Conservation (phyloP, 2,888 invertebrate species). For the Lycaena phlaeas region DNA sequence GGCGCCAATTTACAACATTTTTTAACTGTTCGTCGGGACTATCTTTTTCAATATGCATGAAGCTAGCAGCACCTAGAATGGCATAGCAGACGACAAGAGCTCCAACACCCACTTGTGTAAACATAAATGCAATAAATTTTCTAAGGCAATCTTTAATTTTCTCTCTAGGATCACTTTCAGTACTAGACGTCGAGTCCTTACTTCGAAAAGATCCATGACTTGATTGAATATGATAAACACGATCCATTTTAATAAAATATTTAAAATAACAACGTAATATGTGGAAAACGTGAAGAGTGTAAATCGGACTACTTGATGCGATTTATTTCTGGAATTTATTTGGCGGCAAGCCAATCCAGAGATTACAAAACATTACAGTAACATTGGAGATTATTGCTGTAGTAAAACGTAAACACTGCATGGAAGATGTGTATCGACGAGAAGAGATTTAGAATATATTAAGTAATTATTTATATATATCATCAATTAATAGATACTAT, state of each 20-base stretch:
- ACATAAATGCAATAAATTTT: slow-evolving; percentile 92
- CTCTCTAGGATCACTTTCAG: slow-evolving; percentile 79
- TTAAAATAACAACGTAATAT: slow-evolving; percentile 10
- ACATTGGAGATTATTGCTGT: background rate
- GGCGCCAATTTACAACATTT: slow-evolving; percentile 65
- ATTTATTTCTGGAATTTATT: slow-evolving; percentile 49
- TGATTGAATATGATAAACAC: slow-evolving; percentile 42
- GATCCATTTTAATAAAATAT: slow-evolving; percentile 40
- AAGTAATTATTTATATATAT: too few relatives aligned
- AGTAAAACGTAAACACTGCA: background rate
- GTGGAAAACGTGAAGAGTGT: slow-evolving; percentile 16
- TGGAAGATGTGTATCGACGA: background rate
- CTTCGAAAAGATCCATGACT: slow-evolving; percentile 77
- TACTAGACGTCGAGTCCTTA: slow-evolving; percentile 77
- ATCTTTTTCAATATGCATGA: slow-evolving; percentile 83
- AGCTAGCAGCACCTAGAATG: slow-evolving; percentile 86
- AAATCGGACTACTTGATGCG: slow-evolving; percentile 19
- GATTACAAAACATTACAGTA: slow-evolving; percentile 36
- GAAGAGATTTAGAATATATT: background rate
- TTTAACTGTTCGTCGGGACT: slow-evolving; percentile 63
- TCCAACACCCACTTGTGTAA: slow-evolving; percentile 92
- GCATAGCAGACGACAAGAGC: slow-evolving; percentile 90
- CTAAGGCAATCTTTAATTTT: slow-evolving; percentile 89
- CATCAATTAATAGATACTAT: too few relatives aligned
- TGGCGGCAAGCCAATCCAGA: slow-evolving; percentile 46